Evolutionary conservation across 1,140 invertebrate species (phyloP).

Genomic region (Copidosoma floridanum): DNA sequence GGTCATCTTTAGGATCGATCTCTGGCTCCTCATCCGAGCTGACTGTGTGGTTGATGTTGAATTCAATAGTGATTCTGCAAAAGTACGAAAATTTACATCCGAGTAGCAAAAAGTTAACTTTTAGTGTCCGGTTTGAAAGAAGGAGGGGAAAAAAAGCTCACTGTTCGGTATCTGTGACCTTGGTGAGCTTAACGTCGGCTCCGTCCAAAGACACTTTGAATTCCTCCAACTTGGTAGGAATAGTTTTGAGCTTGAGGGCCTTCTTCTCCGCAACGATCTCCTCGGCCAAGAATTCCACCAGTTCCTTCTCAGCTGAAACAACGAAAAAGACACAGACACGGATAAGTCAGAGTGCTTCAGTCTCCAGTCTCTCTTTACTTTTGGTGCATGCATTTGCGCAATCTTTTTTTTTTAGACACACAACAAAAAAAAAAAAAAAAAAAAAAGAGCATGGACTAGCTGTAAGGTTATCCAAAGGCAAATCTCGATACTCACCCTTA

Average conservation of each 20-base stretch:
- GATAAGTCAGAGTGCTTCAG: slow-evolving; percentile 1
- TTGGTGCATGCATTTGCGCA: no score
- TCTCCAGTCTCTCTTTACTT: no score
- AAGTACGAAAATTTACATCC: no score
- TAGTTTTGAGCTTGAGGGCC: slow-evolving; percentile 70
- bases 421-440: slow-evolving; percentile 8
- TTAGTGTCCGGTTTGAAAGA: background rate
- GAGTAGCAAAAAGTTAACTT: no score
- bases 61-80: slow-evolving; percentile 70
- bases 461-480: slow-evolving; percentile 51
- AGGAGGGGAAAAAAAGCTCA: slow-evolving; percentile 58
- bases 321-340: slow-evolving; percentile 1
- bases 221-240: slow-evolving; percentile 75
- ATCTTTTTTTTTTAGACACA: background rate
- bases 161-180: slow-evolving; percentile 69
- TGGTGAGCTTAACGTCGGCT: slow-evolving; percentile 73
- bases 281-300: slow-evolving; percentile 83
- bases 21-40: slow-evolving; percentile 73
- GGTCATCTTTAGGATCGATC: slow-evolving; percentile 62
- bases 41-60: slow-evolving; percentile 90
- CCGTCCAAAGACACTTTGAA: slow-evolving; percentile 75
- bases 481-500: slow-evolving; percentile 63
- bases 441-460: slow-evolving; percentile 6
- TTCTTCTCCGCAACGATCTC: slow-evolving; percentile 87
- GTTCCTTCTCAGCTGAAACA: slow-evolving; percentile 75